Conservation (phyloP, 2,888 invertebrate species). For the Enchytraeus crypticus region DNA sequence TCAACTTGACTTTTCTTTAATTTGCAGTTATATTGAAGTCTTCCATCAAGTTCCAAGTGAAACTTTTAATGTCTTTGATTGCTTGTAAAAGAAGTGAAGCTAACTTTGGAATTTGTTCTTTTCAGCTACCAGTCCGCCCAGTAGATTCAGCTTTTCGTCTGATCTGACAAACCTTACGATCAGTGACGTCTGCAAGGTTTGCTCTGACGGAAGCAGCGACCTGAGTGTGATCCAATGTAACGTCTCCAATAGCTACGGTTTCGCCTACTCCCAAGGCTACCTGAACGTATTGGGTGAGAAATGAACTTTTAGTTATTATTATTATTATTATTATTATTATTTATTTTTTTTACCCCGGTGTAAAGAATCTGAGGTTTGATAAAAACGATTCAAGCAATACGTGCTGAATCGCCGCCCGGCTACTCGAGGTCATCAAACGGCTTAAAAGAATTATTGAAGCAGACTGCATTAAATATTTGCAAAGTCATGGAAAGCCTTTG, state of each 20-base stretch:
- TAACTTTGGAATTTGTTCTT: neutral
- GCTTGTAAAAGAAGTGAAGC: too few species aligned
- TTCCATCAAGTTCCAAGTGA: too few species aligned
- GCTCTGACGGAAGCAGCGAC: slow-evolving; percentile 1
- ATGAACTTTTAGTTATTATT: neutral
- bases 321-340: neutral
- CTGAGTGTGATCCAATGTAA: slow-evolving; percentile 21
- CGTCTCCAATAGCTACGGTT: slow-evolving; percentile 16
- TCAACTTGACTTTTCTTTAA: too few species aligned
- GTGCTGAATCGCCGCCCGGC: too few species aligned
- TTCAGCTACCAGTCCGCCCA: neutral
- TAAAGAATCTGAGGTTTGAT: neutral
- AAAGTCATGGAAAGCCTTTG: too few species aligned
- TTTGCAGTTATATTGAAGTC: too few species aligned
- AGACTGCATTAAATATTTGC: too few species aligned
- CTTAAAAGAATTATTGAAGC: too few species aligned
- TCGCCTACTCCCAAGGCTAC: slow-evolving; percentile 13
- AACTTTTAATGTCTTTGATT: too few species aligned
- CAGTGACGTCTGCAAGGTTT: slow-evolving; percentile 15
- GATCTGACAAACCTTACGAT: neutral
- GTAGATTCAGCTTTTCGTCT: neutral
- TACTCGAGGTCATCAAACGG: too few species aligned
- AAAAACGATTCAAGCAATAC: neutral
- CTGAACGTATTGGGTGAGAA: slow-evolving; percentile 20
- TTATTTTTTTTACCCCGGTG: neutral